A percentile compares a stretch with the other conserved stretches of the same genome.
Evolutionary conservation across 2,113 vertebrate species (phyloP).

Genomic region (Zosterops borbonicus): DNA sequence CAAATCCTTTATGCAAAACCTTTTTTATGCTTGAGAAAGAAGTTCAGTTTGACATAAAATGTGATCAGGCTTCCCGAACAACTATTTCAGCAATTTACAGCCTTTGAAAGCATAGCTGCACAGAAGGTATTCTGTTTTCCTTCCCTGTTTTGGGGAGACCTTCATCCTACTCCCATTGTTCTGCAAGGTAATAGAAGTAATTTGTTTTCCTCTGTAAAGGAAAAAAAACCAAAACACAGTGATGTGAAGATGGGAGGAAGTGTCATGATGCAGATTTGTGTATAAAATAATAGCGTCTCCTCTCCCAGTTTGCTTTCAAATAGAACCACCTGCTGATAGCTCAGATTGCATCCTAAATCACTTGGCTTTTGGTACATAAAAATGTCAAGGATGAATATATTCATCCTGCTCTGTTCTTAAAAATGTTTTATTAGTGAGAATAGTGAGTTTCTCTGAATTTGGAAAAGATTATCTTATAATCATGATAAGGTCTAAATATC

Average conservation of each 20-base stretch:
- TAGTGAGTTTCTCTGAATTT: background rate
- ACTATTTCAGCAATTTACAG: background rate
- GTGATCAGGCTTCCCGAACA: background rate
- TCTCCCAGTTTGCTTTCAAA: background rate
- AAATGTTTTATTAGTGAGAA: background rate
- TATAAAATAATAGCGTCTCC: background rate
- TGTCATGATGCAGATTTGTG: background rate
- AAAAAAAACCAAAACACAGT: background rate
- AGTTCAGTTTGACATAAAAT: background rate
- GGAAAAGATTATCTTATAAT: background rate
- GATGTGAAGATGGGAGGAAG: background rate
- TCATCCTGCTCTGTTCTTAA: background rate
- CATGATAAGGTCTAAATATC: rapidly evolving
- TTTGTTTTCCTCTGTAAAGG: background rate
- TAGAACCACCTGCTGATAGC: background rate
- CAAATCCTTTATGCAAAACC: background rate
- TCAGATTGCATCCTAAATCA: slow-evolving; percentile 4
- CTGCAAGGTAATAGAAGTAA: background rate
- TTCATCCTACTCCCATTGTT: background rate
- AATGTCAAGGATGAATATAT: background rate
- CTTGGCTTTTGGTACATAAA: background rate
- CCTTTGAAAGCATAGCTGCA: background rate
- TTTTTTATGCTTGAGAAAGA: background rate
- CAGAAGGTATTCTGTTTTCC: background rate
- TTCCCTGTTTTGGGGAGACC: background rate